A percentile compares a stretch with the other conserved stretches of the same genome.
These are phyloP conservation scores for Alectoris magna DNA, from an alignment of 2,797 vertebrate species.

Conservation along the genomic window DNA sequence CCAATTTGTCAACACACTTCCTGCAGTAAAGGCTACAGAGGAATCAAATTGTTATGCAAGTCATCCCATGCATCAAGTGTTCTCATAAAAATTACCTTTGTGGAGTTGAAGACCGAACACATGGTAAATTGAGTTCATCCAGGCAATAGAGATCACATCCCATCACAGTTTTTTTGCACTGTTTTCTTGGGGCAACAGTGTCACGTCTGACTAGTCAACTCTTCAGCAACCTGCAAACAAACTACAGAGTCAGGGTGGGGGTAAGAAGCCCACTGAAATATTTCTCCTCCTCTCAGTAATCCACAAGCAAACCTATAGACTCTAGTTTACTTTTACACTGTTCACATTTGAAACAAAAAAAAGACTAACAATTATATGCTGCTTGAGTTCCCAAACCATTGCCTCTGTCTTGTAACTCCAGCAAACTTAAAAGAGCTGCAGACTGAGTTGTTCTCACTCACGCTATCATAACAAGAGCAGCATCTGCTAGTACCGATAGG, in stretches of 20 bases:
- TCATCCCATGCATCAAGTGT: not conserved
- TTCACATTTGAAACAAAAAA: not conserved
- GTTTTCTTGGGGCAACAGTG: too few relatives aligned
- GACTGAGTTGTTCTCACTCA: not conserved
- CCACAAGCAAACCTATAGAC: not conserved
- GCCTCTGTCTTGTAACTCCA: not conserved
- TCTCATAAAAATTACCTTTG: not conserved
- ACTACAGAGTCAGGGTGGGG: too few relatives aligned
- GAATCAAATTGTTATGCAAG: not conserved
- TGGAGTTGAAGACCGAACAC: not conserved
- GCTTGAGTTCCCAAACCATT: not conserved
- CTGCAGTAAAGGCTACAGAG: not conserved
- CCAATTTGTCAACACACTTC: not conserved
- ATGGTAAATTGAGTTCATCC: not conserved
- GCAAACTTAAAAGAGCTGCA: not conserved
- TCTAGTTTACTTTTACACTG: too few relatives aligned
- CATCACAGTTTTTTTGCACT: not conserved
- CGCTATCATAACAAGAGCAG: not conserved
- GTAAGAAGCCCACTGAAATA: not conserved
- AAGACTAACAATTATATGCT: not conserved
- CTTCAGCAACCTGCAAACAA: not conserved
- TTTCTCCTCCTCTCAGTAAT: not conserved
- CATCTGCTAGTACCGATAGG: not conserved
- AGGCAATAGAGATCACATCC: too few relatives aligned
- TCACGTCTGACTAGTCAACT: not conserved